Base-by-base conservation (phyloP, 1,140 invertebrate genomes). In the Latrodectus geometricus region DNA sequence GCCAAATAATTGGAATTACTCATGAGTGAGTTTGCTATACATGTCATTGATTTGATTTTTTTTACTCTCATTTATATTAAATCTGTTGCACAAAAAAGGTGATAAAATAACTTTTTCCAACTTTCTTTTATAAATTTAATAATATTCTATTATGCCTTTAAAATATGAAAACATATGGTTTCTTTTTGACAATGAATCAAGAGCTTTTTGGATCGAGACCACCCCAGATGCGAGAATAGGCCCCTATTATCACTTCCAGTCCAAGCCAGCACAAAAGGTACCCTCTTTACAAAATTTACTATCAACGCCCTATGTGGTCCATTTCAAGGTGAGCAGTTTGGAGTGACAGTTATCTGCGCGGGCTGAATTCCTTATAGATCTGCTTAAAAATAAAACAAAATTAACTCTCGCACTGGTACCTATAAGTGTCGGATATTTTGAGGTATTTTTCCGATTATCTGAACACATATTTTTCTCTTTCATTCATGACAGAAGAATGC, bases 201-300 rank as follows among this genome's bases (percentile, higher is more conserved):
- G 48, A 8, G 12, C 14, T 8, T 80, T 70, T n/a, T 7, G 56
- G 78, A n/a, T 69, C 78, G 20, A 80, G 78, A 79, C 77, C 77
- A 79, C 77, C 66, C 65, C 15, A 79, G 61, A 70, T 21, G 78
- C 49, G 49, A 66, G 56, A 78, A 78, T 78, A 52, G 49, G 66
- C 78, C 78, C 66, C 78, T 79, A 79, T 79, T 79, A 79, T 79
- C 77, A 79, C 77, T 65, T 79, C 68, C 20, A 73, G 70, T 14
- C 70, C n/a, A 23, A 73, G n/a, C 21, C 14, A 80, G 66, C 78
- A 80, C 78, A 70, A 80, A 80, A 70, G 65, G 21, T 70, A 23
- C 48, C 65, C 78, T 80, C 66, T 78, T 78, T 66, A 78, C 52
- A 78, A 78, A 78, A 78, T 78, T 78, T 78, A 78, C 76, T 65